A percentile compares a stretch with the other conserved stretches of the same genome.
These are phyloP conservation scores for Ceuthmochares aereus DNA, from an alignment of 2,113 vertebrate species.

Conservation along the genomic window DNA sequence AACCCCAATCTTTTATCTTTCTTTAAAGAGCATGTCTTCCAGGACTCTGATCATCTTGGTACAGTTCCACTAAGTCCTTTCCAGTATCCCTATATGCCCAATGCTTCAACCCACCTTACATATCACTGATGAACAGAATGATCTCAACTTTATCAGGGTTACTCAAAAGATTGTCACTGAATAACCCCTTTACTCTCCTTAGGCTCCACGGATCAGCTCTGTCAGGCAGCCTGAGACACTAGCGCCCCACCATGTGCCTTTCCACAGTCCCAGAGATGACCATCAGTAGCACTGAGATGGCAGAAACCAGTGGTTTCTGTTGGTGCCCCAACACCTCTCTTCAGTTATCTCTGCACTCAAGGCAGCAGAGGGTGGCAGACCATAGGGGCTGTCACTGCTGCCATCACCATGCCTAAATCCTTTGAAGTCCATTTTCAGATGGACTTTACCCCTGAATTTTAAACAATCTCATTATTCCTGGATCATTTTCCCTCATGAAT, in stretches of 20 bases:
- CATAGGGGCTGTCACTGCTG: rapidly evolving
- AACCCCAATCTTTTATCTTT: background rate
- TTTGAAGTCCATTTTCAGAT: background rate
- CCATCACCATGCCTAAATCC: background rate
- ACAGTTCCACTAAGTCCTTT: background rate
- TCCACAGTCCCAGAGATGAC: background rate
- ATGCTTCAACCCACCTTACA: background rate
- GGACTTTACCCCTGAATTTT: background rate
- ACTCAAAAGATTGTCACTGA: background rate
- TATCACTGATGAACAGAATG: background rate
- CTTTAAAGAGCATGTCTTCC: background rate
- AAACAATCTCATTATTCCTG: background rate
- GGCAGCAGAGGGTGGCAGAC: background rate
- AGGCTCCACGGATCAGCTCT: background rate
- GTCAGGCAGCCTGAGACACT: background rate
- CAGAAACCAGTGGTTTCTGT: background rate
- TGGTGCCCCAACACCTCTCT: background rate
- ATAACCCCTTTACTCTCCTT: background rate
- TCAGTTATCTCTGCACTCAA: background rate
- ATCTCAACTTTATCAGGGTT: background rate
- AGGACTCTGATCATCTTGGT: background rate
- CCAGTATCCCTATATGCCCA: background rate
- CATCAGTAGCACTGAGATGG: background rate
- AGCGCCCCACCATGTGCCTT: rapidly evolving
- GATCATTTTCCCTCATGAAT: background rate